Percentiles rank a stretch among this genome's conserved stretches.
Evolutionary conservation across 2,888 invertebrate species (phyloP).

Genomic region (Nyleta sp.): DNA sequence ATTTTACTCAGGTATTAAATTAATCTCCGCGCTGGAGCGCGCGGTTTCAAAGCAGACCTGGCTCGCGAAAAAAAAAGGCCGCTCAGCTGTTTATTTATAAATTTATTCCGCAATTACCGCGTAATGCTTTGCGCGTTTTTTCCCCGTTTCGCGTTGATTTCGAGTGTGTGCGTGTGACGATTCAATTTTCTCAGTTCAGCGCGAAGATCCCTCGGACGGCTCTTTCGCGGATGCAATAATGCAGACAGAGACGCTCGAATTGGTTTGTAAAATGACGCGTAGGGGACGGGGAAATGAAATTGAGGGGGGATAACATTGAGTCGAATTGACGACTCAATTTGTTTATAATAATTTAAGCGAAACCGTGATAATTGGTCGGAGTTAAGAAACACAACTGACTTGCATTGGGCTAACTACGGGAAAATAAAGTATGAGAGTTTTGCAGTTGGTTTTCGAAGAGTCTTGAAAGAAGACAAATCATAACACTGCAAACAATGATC

Average conservation of each 20-base stretch:
- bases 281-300: too few relatives aligned
- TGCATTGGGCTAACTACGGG: too few relatives aligned
- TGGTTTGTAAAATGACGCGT: conserved; percentile 6
- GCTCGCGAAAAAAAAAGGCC: conserved; percentile 31
- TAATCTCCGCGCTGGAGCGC: conserved; percentile 64
- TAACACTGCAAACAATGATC: too few relatives aligned
- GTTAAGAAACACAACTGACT: too few relatives aligned
- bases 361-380: too few relatives aligned
- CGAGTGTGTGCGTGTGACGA: conserved; percentile 22
- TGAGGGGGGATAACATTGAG: too few relatives aligned
- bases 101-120: conserved; percentile 52
- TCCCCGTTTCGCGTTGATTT: conserved; percentile 22
- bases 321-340: too few relatives aligned
- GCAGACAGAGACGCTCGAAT: not conserved
- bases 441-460: too few relatives aligned
- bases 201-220: not conserved
- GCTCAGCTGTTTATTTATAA: conserved; percentile 41
- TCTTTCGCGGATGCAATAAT: not conserved
- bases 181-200: conserved; percentile 35
- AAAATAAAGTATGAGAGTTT: too few relatives aligned
- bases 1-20: conserved; percentile 80
- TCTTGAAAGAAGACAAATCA: too few relatives aligned
- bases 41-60: conserved; percentile 49
- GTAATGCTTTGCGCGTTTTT: conserved; percentile 36
- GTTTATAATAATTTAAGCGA: too few relatives aligned